Conservation (phyloP, 2,797 vertebrate genomes). For the Bradypodion ventrale region DNA sequence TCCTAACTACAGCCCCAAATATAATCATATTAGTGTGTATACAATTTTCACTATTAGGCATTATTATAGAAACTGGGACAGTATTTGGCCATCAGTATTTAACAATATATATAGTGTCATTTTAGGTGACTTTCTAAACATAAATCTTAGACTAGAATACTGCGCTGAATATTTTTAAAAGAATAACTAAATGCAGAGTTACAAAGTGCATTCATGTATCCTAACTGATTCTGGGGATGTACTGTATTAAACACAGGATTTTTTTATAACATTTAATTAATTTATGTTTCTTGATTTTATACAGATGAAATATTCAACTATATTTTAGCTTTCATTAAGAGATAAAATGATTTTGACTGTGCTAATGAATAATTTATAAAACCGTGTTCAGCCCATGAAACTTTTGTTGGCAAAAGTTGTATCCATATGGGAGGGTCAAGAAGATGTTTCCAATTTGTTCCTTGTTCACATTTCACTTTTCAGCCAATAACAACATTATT, state of each 20-base stretch:
- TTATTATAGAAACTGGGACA: neutral
- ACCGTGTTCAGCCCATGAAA: constrained; percentile 66
- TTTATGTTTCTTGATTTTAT: constrained; percentile 56
- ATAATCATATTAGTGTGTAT: neutral
- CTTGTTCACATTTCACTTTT: constrained; percentile 64
- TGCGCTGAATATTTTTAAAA: constrained; percentile 45
- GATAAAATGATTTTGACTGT: constrained; percentile 59
- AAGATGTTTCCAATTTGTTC: constrained; percentile 76
- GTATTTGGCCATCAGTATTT: constrained; percentile 14
- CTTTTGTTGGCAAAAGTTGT: constrained; percentile 81
- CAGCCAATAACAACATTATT: constrained; percentile 72
- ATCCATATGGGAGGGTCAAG: constrained; percentile 62
- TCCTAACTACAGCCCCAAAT: neutral
- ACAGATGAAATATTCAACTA: constrained; percentile 61
- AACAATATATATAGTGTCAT: constrained; percentile 42
- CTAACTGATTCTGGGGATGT: neutral
- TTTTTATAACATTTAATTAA: constrained; percentile 52
- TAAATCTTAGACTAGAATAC: constrained; percentile 40
- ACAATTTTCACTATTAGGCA: constrained; percentile 28
- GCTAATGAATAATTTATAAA: constrained; percentile 65
- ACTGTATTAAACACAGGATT: constrained; percentile 38
- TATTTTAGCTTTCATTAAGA: constrained; percentile 52
- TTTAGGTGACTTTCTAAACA: constrained; percentile 51
- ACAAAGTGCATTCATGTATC: neutral
- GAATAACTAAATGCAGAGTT: neutral